phyloP scores from a whole-genome alignment of 2,113 vertebrate species.

The Australoheros scitulus region DNA sequence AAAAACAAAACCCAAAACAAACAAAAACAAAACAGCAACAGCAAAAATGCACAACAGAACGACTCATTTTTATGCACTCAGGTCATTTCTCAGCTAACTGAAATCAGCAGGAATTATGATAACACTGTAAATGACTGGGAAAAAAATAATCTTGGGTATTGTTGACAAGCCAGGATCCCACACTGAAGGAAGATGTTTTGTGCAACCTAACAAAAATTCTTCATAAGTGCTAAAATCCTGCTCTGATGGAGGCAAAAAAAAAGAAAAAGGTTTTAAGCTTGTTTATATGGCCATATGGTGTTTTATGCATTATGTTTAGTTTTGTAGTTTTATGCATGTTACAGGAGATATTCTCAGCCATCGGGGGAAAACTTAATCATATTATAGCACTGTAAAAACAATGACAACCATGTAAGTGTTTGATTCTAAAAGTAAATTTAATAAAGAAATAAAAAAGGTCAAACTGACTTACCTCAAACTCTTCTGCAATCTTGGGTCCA shows the following conservation, averaged over 20 bases:
- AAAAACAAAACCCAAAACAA: no score
- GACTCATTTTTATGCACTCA: no score
- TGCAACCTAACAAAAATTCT: no score
- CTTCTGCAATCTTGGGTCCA: conserved; percentile 92
- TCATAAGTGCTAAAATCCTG: not conserved
- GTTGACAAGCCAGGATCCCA: no score
- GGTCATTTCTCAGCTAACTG: not conserved
- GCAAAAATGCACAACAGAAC: no score
- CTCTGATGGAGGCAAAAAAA: rapidly evolving
- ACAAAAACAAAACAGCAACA: not conserved
- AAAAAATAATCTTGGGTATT: no score
- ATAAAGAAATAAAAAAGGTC: no score
- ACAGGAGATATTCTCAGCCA: rapidly evolving
- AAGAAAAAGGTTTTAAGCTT: not conserved
- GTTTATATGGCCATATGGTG: not conserved
- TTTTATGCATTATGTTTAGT: not conserved
- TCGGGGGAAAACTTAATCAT: not conserved
- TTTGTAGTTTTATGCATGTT: not conserved
- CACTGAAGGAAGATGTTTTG: no score
- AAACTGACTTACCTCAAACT: conserved; percentile 85
- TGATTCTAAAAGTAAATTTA: no score
- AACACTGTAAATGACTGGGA: no score
- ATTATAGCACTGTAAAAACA: not conserved
- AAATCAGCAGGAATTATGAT: not conserved
- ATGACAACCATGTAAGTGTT: not conserved